These are phyloP conservation scores for Lanius collurio DNA, from an alignment of 2,113 vertebrate genomes.

Conservation along the genomic window DNA sequence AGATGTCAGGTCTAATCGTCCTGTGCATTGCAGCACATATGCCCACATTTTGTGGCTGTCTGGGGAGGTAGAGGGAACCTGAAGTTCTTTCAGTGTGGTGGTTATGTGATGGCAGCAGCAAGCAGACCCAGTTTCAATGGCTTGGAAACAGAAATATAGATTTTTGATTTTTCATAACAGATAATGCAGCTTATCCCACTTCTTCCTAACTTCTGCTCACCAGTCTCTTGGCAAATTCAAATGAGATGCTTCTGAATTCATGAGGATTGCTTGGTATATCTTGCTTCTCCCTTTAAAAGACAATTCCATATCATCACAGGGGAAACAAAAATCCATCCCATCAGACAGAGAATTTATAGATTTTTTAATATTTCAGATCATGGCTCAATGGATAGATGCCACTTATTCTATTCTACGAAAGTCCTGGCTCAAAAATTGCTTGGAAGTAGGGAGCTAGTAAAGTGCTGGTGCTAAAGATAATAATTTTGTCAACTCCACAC, in stretches of 20 bases:
- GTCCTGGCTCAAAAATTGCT: not conserved
- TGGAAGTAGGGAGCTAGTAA: not conserved
- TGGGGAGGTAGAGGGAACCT: not conserved
- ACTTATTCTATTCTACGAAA: not conserved
- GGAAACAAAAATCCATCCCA: not conserved
- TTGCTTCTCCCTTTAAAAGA: not conserved
- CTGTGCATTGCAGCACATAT: not conserved
- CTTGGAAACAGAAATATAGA: not conserved
- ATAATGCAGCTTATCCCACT: not conserved
- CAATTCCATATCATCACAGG: not conserved
- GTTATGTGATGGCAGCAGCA: not conserved
- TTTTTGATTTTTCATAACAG: not conserved
- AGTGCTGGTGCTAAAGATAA: not conserved
- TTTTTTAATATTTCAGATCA: not conserved
- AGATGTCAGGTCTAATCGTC: not conserved
- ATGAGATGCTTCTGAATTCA: not conserved
- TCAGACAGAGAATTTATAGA: not conserved
- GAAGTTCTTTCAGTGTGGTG: not conserved
- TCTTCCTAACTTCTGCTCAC: not conserved
- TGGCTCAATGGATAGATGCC: not conserved
- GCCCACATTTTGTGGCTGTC: not conserved
- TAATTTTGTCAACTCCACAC: not conserved
- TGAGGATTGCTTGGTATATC: not conserved
- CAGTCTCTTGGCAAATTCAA: not conserved
- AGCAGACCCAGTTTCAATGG: not conserved